These are phyloP conservation scores for Choristoneura fumiferana DNA, from an alignment of 1,140 invertebrate species.

Conservation along the genomic window DNA sequence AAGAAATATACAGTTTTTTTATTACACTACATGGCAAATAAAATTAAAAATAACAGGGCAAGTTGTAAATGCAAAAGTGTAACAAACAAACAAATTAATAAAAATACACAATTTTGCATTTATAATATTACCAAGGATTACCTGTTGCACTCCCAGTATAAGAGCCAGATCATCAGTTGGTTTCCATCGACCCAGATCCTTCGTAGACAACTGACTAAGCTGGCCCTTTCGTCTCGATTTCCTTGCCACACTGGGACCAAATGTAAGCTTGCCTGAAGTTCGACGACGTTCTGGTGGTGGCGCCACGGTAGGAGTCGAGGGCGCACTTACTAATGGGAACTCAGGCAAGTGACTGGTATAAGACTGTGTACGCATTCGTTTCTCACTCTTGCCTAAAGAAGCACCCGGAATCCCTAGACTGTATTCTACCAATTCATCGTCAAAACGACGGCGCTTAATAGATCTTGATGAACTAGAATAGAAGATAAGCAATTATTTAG, in stretches of 20 bases:
- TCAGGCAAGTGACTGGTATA: slow-evolving; percentile 79
- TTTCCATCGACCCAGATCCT: slow-evolving; percentile 97
- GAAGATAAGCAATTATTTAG: neutral
- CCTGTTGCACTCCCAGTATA: slow-evolving; percentile 95
- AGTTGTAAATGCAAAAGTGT: neutral
- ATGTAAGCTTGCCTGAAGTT: slow-evolving; percentile 57
- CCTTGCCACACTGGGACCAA: slow-evolving; percentile 56
- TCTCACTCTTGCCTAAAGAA: slow-evolving; percentile 78
- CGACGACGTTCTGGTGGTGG: slow-evolving; percentile 47
- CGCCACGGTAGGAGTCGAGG: slow-evolving; percentile 60
- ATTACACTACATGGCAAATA: too few relatives aligned
- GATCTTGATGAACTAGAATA: slow-evolving; percentile 89
- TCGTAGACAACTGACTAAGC: slow-evolving; percentile 82
- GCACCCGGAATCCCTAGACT: slow-evolving; percentile 84
- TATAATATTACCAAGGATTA: slow-evolving; percentile 59
- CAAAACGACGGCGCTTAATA: slow-evolving; percentile 97
- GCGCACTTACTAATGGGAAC: slow-evolving; percentile 69
- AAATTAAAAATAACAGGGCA: too few relatives aligned
- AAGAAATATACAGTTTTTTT: too few relatives aligned
- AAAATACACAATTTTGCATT: neutral
- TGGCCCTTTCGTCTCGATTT: slow-evolving; percentile 80
- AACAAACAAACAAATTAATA: neutral
- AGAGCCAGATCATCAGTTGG: slow-evolving; percentile 97
- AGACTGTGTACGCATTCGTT: slow-evolving; percentile 77
- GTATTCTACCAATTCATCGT: slow-evolving; percentile 97